phyloP scores from a whole-genome alignment of 2,888 invertebrate species.

The Rhamphomyia laevipes region DNA sequence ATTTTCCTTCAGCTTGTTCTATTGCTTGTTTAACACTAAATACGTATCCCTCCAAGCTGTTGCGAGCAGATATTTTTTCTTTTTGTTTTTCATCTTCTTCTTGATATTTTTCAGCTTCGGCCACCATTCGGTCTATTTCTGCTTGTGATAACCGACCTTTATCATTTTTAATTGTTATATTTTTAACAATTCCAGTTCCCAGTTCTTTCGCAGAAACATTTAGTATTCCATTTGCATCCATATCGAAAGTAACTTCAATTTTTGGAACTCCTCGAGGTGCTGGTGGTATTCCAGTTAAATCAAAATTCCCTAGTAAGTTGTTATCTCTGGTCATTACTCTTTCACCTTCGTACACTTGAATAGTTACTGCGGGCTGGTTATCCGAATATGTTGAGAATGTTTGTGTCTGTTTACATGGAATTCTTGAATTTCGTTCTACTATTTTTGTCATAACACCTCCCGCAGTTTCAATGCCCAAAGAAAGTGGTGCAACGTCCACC shows the following conservation, averaged over 20 bases:
- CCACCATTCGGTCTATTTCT: conserved; percentile 89
- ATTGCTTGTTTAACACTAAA: conserved; percentile 95
- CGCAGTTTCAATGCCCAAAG: conserved; percentile 82
- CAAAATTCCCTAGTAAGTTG: conserved; percentile 92
- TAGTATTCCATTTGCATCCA: conserved; percentile 93
- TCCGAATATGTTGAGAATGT: conserved; percentile 96
- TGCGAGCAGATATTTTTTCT: conserved; percentile 74
- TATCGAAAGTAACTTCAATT: conserved; percentile 74
- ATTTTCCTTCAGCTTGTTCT: conserved; percentile 94
- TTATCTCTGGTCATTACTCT: conserved; percentile 93
- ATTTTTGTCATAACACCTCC: conserved; percentile 92
- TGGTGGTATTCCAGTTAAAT: conserved; percentile 91
- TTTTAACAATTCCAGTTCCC: conserved; percentile 83
- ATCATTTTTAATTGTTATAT: conserved; percentile 86
- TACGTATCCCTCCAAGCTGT: conserved; percentile 78
- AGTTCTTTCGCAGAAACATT: conserved; percentile 93
- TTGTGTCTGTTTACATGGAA: conserved; percentile 93
- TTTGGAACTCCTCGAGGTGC: conserved; percentile 82
- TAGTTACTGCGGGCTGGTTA: conserved; percentile 92
- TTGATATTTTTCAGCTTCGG: conserved; percentile 88
- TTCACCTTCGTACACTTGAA: conserved; percentile 85
- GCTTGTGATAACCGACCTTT: conserved; percentile 88
- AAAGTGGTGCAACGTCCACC: conserved; percentile 86
- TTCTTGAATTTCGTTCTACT: conserved; percentile 94
- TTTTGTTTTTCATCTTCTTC: conserved; percentile 74